Base-by-base conservation (phyloP, 2,888 invertebrate genomes). In the Drosophila phalerata region DNA sequence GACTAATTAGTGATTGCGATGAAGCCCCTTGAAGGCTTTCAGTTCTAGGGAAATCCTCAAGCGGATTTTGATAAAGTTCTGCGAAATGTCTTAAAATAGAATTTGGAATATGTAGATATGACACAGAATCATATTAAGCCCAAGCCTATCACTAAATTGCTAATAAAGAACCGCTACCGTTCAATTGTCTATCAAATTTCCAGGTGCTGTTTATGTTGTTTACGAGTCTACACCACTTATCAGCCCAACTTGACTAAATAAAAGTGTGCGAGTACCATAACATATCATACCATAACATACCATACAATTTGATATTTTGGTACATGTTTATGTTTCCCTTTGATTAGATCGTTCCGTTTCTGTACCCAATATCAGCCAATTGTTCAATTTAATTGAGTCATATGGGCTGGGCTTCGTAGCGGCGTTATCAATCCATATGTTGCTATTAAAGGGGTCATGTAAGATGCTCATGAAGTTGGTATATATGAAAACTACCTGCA, bases 311-410 rank as follows among this genome's bases (percentile, higher is more conserved):
- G 22, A 32, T 19, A 32, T 4, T 25, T 22, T 32, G 55, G 22
- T 43, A 56, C 43, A 56, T 56, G 55, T 34, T 56, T 58, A 37
- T 48, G 57, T 58, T 60, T 38, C 47, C 28, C 60, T 52, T 15
- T 52, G 42, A 75, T 62, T 49, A 40, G 56, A 40, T 38, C 28
- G 48, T 17, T 3, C n/a, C 45, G 65, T 30, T 22, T 47, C 13
- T 48, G 28, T 30, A 53, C 53, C 28, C 52, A 73, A 71, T 81
- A 61, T 67, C 74, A 69, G 40, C 65, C 49, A 85, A 85, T 85
- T 88, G 86, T 79, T 83, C 80, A 77, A 70, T 74, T 88, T 88
- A 88, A 84, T 88, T 84, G 84, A 75, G 69, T 78, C 65, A 68
- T 78, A 65, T 79, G 88, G 75, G 60, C 67, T 68, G 68, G 69